A percentile compares a stretch with the other conserved stretches of the same genome.
Evolutionary conservation across 2,888 invertebrate genomes (phyloP).

Genomic region (Cosmia trapezina): DNA sequence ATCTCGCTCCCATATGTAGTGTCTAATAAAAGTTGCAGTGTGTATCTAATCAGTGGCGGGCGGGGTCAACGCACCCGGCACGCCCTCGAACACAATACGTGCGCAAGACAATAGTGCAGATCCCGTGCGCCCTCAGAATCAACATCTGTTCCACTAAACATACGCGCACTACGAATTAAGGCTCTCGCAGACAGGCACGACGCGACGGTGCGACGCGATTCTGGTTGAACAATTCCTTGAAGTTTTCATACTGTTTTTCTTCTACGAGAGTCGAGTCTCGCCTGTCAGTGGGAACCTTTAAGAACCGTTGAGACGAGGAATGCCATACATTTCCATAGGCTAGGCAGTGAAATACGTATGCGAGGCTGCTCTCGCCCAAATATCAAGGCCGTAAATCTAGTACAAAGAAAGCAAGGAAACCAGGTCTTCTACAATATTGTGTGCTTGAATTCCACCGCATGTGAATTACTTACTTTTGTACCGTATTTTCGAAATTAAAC

Average conservation of each 20-base stretch:
- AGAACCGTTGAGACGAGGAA: not conserved
- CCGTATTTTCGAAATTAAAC: slow-evolving; percentile 56
- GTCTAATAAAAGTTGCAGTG: slow-evolving; percentile 76
- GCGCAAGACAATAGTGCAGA: slow-evolving; percentile 62
- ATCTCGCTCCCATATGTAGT: slow-evolving; percentile 56
- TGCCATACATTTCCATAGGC: slow-evolving; percentile 24
- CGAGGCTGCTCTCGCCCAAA: slow-evolving; percentile 28
- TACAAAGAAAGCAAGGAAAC: slow-evolving; percentile 56
- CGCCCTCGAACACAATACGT: slow-evolving; percentile 67
- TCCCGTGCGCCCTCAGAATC: slow-evolving; percentile 50
- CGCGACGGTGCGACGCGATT: too few relatives aligned
- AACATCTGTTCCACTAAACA: slow-evolving; percentile 36
- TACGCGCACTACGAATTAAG: slow-evolving; percentile 9
- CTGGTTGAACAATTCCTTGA: too few relatives aligned
- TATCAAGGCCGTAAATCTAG: slow-evolving; percentile 44
- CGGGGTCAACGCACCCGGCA: slow-evolving; percentile 76
- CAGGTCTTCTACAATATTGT: slow-evolving; percentile 44
- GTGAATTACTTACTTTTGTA: slow-evolving; percentile 46
- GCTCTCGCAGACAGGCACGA: too few relatives aligned
- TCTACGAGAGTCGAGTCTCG: too few relatives aligned
- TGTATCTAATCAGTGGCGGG: slow-evolving; percentile 77
- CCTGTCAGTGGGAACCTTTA: too few relatives aligned
- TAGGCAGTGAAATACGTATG: slow-evolving; percentile 15
- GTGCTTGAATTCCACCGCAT: slow-evolving; percentile 42
- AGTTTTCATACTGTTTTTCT: too few relatives aligned